Evolutionary conservation across 2,888 invertebrate genomes (phyloP).

Genomic region (Harpalus rufipes): DNA sequence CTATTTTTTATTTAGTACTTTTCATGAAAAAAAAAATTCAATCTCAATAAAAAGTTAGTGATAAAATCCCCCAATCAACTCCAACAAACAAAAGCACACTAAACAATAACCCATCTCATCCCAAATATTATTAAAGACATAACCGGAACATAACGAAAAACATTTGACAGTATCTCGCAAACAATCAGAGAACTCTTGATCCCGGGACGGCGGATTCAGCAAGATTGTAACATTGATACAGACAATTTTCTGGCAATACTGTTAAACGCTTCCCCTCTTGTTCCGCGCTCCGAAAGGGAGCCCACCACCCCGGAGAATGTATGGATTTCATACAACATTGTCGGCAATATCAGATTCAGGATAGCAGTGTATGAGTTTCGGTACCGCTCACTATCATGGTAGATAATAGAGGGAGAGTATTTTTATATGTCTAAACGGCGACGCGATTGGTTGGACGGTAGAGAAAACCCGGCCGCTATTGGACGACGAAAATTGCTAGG

Average conservation of each 20-base stretch:
- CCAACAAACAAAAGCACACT: conserved; percentile 32
- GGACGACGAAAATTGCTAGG: conserved; percentile 80
- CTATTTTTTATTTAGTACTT: neutral
- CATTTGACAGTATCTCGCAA: conserved; percentile 54
- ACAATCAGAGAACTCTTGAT: conserved; percentile 44
- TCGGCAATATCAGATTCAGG: conserved; percentile 66
- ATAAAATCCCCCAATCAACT: conserved; percentile 24
- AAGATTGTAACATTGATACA: conserved; percentile 66
- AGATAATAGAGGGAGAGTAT: conserved; percentile 77
- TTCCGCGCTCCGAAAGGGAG: conserved; percentile 9
- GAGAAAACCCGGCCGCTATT: conserved; percentile 77
- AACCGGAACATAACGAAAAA: conserved; percentile 59
- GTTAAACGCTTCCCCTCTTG: conserved; percentile 56
- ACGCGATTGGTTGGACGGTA: conserved; percentile 80
- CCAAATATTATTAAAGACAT: conserved; percentile 58
- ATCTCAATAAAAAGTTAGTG: conserved; percentile 8
- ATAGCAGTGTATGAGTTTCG: conserved; percentile 70
- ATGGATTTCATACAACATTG: conserved; percentile 66
- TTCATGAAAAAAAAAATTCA: conserved; percentile 20
- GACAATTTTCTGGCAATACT: conserved; percentile 65
- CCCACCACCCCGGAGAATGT: conserved; percentile 15
- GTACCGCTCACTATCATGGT: conserved; percentile 76
- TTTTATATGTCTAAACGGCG: conserved; percentile 77
- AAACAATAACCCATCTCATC: conserved; percentile 53
- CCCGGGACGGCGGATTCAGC: conserved; percentile 59